These are phyloP conservation scores for Catharus ustulatus DNA, from an alignment of 2,797 vertebrate species.

Conservation along the genomic window DNA sequence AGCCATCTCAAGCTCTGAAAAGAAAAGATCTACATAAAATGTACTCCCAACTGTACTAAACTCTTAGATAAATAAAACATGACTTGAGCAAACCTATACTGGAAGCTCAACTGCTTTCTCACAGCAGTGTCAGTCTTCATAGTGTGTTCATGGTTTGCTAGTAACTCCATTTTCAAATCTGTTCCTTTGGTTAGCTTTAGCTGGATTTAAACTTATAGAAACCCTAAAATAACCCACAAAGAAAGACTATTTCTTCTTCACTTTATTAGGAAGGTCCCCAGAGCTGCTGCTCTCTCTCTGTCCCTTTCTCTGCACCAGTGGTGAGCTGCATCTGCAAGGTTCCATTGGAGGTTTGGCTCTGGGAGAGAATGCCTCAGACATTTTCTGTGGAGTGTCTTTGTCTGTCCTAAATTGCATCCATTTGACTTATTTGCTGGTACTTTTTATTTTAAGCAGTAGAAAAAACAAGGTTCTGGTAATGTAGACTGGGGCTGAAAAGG, in stretches of 20 bases:
- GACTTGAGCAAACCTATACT: neutral
- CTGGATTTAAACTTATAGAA: neutral
- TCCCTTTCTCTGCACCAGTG: neutral
- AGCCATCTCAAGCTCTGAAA: neutral
- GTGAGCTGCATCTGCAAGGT: neutral
- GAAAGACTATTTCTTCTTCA: neutral
- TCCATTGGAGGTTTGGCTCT: neutral
- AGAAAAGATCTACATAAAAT: neutral
- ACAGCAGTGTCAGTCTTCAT: neutral
- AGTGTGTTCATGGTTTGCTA: neutral
- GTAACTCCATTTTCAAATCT: neutral
- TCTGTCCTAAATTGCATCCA: neutral
- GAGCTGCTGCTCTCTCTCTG: neutral
- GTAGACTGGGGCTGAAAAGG: neutral
- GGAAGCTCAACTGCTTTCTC: neutral
- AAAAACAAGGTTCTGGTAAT: neutral
- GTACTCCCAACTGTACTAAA: neutral
- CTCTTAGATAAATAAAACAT: slow-evolving; percentile 24
- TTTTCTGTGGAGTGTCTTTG: neutral
- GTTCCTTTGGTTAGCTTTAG: neutral
- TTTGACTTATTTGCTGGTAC: neutral
- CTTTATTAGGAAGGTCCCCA: neutral
- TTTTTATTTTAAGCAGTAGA: neutral
- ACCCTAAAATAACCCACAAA: neutral
- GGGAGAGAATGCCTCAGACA: neutral